Evolutionary conservation across 2,797 vertebrate genomes (phyloP), one percentile per base, ranked within the genome.

Genomic region (Selene dorsalis): DNA sequence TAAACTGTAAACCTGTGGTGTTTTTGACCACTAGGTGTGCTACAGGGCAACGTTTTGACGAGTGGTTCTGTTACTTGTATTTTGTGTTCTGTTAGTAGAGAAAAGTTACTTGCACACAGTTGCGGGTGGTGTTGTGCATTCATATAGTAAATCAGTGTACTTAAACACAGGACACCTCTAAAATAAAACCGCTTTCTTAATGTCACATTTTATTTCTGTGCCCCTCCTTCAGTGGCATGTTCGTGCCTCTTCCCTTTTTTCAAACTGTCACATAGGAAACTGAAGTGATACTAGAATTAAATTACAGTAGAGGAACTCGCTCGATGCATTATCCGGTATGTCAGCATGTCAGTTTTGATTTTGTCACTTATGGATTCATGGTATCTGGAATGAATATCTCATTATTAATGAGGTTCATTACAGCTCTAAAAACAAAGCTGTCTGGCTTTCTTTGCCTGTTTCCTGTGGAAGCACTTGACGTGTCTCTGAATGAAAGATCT

Each of bases 351-450:
- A 4, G 67, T 75, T 69, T 66, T 56, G 6, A 53, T 60, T 43
- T 8, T 32, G 52, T 50, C 60, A 66, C 24, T 77, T 75, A 69
- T 69, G 65, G 70, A 77, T 66, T 59, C 24, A 26, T 16, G 72
- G 75, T 57, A 65, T 77, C 38, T 75, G 64, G 7, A 77, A 75
- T 70, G 55, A 32, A 77, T 77, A 50, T 65, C 56, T 73, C 64
- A 50, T 69, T 61, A 80, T 70, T 84, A 84, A 77, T 66, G 59
- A 86, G 63, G n/a, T 84, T 86, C 48, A 79, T 62, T 85, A 32
- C 39, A 63, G 45, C 66, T 72, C 17, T 60, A 26, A 83, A 86
- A 77, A 62, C 6, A 20, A 53, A 82, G 30, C 63, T 66, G 55
- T 58, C 69, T 67, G 41, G 5, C 32, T 71, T 69, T 45, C 65